These are phyloP conservation scores for Anagyrus pseudococci DNA, from an alignment of 2,888 invertebrate species.

Conservation along the genomic window DNA sequence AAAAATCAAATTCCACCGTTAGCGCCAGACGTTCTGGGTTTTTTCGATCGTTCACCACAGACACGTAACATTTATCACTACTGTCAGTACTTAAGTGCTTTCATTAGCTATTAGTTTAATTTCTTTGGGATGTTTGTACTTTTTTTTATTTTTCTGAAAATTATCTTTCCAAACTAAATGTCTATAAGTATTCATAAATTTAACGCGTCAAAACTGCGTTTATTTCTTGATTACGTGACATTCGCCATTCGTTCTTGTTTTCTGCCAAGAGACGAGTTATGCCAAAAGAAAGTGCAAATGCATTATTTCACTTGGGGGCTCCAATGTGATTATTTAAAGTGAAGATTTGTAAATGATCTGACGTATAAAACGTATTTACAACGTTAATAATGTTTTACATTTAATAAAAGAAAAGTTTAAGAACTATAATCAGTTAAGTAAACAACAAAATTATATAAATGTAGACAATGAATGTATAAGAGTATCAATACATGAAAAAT, in stretches of 20 bases:
- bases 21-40: constrained; percentile 51
- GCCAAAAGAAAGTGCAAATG: constrained; percentile 9
- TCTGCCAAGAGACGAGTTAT: constrained; percentile 10
- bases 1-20: constrained; percentile 45
- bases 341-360: constrained; percentile 34
- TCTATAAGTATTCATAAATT: constrained; percentile 15
- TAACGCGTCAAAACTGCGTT: constrained; percentile 21
- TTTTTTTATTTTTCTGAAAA: constrained; percentile 37
- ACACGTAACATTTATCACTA: constrained; percentile 42
- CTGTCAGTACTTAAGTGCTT: constrained; percentile 31
- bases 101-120: constrained; percentile 30
- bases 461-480: background rate
- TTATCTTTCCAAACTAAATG: background rate
- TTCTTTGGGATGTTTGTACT: constrained; percentile 36
- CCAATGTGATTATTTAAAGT: constrained; percentile 28
- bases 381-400: constrained; percentile 15
- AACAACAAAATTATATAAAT: constrained; percentile 11
- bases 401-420: constrained; percentile 1
- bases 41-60: constrained; percentile 49
- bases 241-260: constrained; percentile 6
- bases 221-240: constrained; percentile 17
- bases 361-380: constrained; percentile 16
- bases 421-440: constrained; percentile 4
- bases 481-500: background rate
- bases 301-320: constrained; percentile 17